Base-by-base conservation (phyloP, 2,888 invertebrate genomes). In the Aphodius sticticus region DNA sequence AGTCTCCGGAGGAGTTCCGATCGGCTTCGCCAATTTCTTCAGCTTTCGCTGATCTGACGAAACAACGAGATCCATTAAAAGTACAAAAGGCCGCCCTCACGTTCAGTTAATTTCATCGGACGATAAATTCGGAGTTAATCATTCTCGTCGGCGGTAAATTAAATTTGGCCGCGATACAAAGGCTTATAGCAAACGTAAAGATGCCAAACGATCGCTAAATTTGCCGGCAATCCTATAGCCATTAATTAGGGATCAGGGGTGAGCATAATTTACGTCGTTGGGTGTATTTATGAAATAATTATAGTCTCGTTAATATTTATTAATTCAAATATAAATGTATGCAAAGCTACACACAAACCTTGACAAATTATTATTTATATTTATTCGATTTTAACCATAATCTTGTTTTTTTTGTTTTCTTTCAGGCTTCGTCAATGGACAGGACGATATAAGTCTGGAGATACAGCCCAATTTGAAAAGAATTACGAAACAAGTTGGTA, bases 401-500 rank as follows among this genome's bases (percentile, higher is more conserved):
- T n/a, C n/a, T n/a, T n/a, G 53, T 5, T 38, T 15, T 6, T 70
- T 77, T 36, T 77, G 35, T 69, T n/a, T n/a, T n/a, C n/a, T 53
- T 26, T 78, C 78, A 69, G 78, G 15, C 69, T 35, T 16, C 75
- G 76, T 75, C 36, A 71, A 16, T 14, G 79, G 75, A 26, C 35
- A 79, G 69, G 81, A 77, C 9, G 15, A 16, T 7, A 76, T 82
- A 7, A 92, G 92, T 83, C 88, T 96, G 86, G 92, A 93, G 88
- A 96, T 96, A 85, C 92, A 92, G 84, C 96, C 96, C 12, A 91
- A 90, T 83, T 93, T 93, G 84, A 91, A 93, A 79, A 91, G 92
- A 79, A 94, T 95, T 87, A 92, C 93, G 14, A 95, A 94, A 84
- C 92, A 96, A 0, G 93, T 96, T 12, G 96, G 95, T 77, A 93